Percentiles rank a stretch among this genome's conserved stretches.
These are phyloP conservation scores for Alloscopus bannaensis DNA, from an alignment of 2,888 invertebrate genomes.

Conservation along the genomic window DNA sequence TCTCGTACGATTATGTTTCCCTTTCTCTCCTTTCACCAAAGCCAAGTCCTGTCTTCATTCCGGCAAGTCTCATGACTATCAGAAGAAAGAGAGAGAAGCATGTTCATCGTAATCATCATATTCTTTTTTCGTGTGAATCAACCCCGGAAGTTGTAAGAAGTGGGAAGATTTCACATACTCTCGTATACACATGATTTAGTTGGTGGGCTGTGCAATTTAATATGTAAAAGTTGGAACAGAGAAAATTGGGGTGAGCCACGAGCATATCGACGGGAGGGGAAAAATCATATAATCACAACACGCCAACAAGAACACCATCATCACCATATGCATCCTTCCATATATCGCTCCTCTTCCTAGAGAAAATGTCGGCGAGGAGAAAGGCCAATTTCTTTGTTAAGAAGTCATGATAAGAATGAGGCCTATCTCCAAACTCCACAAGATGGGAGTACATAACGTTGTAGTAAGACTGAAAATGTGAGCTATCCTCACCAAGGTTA, in stretches of 20 bases:
- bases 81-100: not conserved
- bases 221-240: not conserved
- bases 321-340: not conserved
- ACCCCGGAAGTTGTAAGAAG: slow-evolving; percentile 48
- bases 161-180: slow-evolving; percentile 25
- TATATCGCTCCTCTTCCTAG: not conserved
- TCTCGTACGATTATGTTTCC: slow-evolving; percentile 17
- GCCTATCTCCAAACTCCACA: not conserved
- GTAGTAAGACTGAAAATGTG: not conserved
- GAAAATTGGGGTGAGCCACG: not conserved
- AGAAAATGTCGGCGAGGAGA: slow-evolving; percentile 7
- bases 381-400: slow-evolving; percentile 33
- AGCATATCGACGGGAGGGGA: not conserved
- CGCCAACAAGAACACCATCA: not conserved
- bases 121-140: slow-evolving; percentile 40
- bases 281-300: not conserved
- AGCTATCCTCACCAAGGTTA: too few relatives aligned
- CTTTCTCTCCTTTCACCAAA: slow-evolving; percentile 5
- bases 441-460: not conserved
- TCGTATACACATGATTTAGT: slow-evolving; percentile 14
- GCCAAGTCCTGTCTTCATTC: slow-evolving; percentile 23
- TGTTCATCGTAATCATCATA: slow-evolving; percentile 17
- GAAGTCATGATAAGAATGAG: slow-evolving; percentile 22
- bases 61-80: not conserved
- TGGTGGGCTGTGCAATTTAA: not conserved